Evolutionary conservation across 2,797 vertebrate species (phyloP).

Genomic region (Numenius phaeopus): DNA sequence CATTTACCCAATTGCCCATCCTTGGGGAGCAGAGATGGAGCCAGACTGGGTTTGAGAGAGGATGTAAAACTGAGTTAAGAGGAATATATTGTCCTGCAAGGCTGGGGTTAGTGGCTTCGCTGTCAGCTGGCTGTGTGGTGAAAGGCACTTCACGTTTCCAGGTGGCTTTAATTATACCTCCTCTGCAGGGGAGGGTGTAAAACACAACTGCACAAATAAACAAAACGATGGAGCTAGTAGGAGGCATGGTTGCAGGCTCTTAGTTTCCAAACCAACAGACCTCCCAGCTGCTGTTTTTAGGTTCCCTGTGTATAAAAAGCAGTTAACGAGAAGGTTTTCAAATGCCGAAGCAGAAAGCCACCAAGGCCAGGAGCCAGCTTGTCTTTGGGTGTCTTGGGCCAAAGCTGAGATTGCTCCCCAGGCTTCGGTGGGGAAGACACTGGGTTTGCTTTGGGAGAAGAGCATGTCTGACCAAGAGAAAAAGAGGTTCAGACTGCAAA

Average conservation of each 20-base stretch:
- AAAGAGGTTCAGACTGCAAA: neutral
- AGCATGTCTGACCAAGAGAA: neutral
- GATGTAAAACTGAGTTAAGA: neutral
- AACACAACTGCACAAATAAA: constrained; percentile 29
- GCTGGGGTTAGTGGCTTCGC: constrained; percentile 6
- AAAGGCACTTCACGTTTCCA: neutral
- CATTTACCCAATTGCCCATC: fast-evolving
- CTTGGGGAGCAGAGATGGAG: neutral
- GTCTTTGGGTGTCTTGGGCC: neutral
- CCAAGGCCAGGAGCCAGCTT: neutral
- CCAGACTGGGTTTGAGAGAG: neutral
- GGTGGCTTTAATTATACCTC: constrained; percentile 36
- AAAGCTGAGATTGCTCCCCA: neutral
- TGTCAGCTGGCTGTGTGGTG: neutral
- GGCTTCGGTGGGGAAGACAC: neutral
- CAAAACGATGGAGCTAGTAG: neutral
- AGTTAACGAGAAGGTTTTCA: neutral
- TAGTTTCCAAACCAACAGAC: neutral
- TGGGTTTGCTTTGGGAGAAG: neutral
- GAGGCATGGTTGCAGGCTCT: neutral
- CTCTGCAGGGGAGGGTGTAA: neutral
- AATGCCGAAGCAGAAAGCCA: neutral
- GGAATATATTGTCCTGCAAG: neutral
- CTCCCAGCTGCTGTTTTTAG: neutral
- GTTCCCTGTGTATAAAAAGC: neutral